phyloP scores from a whole-genome alignment of 2,888 invertebrate genomes.

The Leucania comma region DNA sequence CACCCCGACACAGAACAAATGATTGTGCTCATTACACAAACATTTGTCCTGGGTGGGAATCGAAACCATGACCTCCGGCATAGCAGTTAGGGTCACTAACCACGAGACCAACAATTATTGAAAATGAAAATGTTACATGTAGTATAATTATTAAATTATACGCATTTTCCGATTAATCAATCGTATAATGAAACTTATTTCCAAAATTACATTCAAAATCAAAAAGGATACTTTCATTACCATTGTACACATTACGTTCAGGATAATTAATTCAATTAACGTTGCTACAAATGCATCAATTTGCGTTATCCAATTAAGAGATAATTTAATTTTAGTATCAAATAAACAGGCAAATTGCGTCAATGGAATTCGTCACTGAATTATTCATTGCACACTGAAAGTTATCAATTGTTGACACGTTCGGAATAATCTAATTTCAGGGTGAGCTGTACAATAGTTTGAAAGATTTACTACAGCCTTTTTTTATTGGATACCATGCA shows the following conservation, averaged over 20 bases:
- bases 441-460: too few species aligned
- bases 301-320: constrained; percentile 72
- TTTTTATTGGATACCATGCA: too few species aligned
- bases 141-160: not conserved
- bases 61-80: too few species aligned
- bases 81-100: too few species aligned
- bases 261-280: constrained; percentile 76
- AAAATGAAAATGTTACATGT: too few species aligned
- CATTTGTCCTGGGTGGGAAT: too few species aligned
- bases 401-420: constrained; percentile 29
- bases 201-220: constrained; percentile 54
- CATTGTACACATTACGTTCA: constrained; percentile 56
- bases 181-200: not conserved
- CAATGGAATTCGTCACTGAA: constrained; percentile 36
- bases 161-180: not conserved
- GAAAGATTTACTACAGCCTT: too few species aligned
- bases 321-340: constrained; percentile 75
- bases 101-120: too few species aligned
- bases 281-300: constrained; percentile 75
- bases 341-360: constrained; percentile 60
- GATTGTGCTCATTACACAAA: too few species aligned
- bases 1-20: too few species aligned
- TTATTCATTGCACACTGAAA: constrained; percentile 44
- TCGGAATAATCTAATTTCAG: constrained; percentile 19
- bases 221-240: constrained; percentile 52